These are phyloP conservation scores for Troides aeacus DNA, from an alignment of 2,888 invertebrate genomes.

Conservation along the genomic window DNA sequence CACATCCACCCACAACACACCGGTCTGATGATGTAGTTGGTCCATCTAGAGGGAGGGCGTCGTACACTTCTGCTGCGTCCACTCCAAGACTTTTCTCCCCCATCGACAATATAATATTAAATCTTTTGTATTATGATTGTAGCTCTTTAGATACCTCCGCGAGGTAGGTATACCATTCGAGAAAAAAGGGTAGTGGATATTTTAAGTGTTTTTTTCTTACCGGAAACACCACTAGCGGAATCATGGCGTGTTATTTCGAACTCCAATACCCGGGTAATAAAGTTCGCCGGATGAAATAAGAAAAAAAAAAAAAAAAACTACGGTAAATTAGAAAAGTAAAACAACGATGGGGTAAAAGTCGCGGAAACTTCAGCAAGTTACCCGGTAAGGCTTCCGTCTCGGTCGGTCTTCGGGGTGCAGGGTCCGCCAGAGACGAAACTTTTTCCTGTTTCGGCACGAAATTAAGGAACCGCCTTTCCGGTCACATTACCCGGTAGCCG, in stretches of 20 bases:
- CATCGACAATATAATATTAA: too few relatives aligned
- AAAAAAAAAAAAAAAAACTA: not conserved
- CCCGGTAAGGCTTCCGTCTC: conserved; percentile 21
- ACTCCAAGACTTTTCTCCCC: too few relatives aligned
- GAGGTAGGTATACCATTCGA: too few relatives aligned
- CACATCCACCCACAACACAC: too few relatives aligned
- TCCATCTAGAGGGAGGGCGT: too few relatives aligned
- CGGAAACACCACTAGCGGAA: not conserved
- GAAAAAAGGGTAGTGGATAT: too few relatives aligned
- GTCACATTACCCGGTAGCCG: conserved; percentile 7
- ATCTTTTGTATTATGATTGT: too few relatives aligned
- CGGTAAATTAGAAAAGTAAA: not conserved
- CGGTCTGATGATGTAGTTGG: too few relatives aligned
- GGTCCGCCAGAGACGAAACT: conserved; percentile 9
- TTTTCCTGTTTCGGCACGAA: conserved; percentile 8
- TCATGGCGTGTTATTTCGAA: conserved; percentile 18
- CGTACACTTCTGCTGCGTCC: too few relatives aligned
- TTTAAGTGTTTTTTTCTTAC: too few relatives aligned
- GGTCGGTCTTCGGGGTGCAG: conserved; percentile 17
- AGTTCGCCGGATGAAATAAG: conserved; percentile 18
- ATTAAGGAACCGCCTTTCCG: conserved; percentile 7
- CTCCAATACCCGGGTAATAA: conserved; percentile 14
- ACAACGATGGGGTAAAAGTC: conserved; percentile 4
- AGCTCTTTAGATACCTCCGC: too few relatives aligned
- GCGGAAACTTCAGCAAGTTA: conserved; percentile 20